Percentiles rank a stretch among this genome's conserved stretches.
These are phyloP conservation scores for Danaus melanippus DNA, from an alignment of 1,140 invertebrate species.

Conservation along the genomic window DNA sequence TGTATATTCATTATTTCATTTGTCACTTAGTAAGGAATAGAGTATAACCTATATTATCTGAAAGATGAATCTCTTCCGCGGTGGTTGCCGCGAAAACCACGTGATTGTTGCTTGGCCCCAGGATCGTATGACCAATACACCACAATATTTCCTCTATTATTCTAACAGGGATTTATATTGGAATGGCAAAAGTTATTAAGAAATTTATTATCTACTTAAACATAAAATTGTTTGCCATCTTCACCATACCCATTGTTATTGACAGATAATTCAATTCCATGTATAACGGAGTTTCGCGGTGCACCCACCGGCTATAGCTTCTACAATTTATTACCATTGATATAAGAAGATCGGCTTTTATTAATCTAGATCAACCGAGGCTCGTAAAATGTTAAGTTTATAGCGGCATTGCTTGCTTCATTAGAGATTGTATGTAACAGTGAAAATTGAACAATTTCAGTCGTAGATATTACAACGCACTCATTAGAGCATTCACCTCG, in stretches of 20 bases:
- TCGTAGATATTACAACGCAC: slow-evolving; percentile 17
- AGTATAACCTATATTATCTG: neutral
- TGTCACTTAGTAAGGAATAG: no score
- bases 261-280: no score
- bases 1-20: no score
- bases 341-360: slow-evolving; percentile 3
- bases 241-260: no score
- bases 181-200: neutral
- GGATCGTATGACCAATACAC: slow-evolving; percentile 22
- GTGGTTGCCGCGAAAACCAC: slow-evolving; percentile 11
- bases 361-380: slow-evolving; percentile 3
- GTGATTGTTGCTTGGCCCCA: slow-evolving; percentile 8
- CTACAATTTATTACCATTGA: no score
- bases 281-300: no score
- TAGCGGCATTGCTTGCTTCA: slow-evolving; percentile 11
- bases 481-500: neutral
- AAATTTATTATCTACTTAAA: neutral
- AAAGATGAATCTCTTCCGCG: slow-evolving; percentile 20
- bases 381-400: slow-evolving; percentile 10
- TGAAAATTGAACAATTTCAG: neutral
- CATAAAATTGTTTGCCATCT: neutral
- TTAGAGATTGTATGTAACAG: neutral
- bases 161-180: slow-evolving; percentile 7
- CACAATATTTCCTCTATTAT: slow-evolving; percentile 16
- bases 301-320: no score